These are phyloP conservation scores for Dexiosoma caninum DNA, from an alignment of 2,888 invertebrate species.

Conservation along the genomic window DNA sequence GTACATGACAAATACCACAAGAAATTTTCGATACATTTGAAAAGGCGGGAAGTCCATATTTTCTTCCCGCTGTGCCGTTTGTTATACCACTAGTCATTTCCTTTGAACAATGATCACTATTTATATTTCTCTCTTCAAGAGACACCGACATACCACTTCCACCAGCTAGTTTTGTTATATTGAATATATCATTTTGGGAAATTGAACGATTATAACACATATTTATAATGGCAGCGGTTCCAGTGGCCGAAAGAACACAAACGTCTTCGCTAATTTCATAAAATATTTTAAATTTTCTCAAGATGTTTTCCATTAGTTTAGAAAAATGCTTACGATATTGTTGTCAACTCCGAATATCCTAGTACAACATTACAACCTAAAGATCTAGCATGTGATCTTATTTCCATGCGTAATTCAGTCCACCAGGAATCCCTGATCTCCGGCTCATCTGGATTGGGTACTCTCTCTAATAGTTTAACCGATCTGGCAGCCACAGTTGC, in stretches of 20 bases:
- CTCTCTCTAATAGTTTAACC: conserved; percentile 89
- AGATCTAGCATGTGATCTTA: conserved; percentile 94
- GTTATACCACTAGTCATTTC: conserved; percentile 64
- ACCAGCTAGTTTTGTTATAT: conserved; percentile 65
- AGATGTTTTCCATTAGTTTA: background rate
- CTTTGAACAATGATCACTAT: conserved; percentile 38
- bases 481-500: conserved; percentile 91
- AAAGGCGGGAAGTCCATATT: conserved; percentile 65
- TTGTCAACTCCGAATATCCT: conserved; percentile 94
- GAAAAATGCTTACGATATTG: conserved; percentile 86
- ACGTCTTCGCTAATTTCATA: conserved; percentile 88
- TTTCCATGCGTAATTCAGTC: conserved; percentile 96
- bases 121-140: conserved; percentile 79
- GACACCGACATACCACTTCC: conserved; percentile 79
- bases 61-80: conserved; percentile 64
- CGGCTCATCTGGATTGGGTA: conserved; percentile 91
- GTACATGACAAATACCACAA: conserved; percentile 86
- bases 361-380: conserved; percentile 96
- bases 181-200: conserved; percentile 73
- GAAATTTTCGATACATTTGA: conserved; percentile 66
- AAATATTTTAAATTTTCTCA: background rate
- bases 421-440: conserved; percentile 97
- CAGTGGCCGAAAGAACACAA: conserved; percentile 94
- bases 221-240: conserved; percentile 93
- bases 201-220: conserved; percentile 79